Percentiles rank a stretch among this genome's conserved stretches.
Evolutionary conservation across 2,888 invertebrate genomes (phyloP).

Genomic region (Agonum fuliginosum): DNA sequence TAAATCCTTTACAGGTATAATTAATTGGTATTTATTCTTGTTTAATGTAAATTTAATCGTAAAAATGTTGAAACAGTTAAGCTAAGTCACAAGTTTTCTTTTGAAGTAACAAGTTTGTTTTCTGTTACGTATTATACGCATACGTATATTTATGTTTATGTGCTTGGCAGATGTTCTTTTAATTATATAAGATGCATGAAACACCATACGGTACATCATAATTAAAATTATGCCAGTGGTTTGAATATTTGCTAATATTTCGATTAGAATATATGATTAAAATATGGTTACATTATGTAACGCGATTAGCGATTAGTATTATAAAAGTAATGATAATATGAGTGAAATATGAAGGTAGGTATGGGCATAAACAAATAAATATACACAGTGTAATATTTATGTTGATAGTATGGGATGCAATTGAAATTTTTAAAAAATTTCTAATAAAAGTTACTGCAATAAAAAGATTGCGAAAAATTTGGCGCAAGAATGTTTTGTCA

Average conservation of each 20-base stretch:
- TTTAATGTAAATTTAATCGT: not conserved
- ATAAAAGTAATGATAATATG: too few relatives aligned
- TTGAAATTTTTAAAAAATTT: too few relatives aligned
- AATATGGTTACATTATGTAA: too few relatives aligned
- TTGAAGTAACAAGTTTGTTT: not conserved
- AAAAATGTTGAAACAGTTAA: slow-evolving; percentile 19
- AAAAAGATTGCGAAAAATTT: too few relatives aligned
- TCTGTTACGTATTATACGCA: not conserved
- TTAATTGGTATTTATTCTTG: not conserved
- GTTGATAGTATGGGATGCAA: too few relatives aligned
- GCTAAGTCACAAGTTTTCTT: not conserved
- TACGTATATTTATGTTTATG: not conserved
- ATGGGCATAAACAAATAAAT: too few relatives aligned
- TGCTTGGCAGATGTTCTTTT: not conserved
- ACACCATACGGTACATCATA: not conserved
- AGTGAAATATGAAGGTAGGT: too few relatives aligned
- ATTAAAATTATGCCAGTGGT: not conserved
- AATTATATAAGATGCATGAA: slow-evolving; percentile 7
- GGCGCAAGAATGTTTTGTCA: too few relatives aligned
- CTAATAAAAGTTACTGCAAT: too few relatives aligned
- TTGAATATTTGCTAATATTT: not conserved
- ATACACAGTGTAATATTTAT: too few relatives aligned
- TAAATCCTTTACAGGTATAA: not conserved
- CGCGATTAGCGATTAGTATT: too few relatives aligned
- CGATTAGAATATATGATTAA: not conserved